These are phyloP conservation scores for Notothenia coriiceps DNA, from an alignment of 2,113 vertebrate genomes.

Conservation along the genomic window DNA sequence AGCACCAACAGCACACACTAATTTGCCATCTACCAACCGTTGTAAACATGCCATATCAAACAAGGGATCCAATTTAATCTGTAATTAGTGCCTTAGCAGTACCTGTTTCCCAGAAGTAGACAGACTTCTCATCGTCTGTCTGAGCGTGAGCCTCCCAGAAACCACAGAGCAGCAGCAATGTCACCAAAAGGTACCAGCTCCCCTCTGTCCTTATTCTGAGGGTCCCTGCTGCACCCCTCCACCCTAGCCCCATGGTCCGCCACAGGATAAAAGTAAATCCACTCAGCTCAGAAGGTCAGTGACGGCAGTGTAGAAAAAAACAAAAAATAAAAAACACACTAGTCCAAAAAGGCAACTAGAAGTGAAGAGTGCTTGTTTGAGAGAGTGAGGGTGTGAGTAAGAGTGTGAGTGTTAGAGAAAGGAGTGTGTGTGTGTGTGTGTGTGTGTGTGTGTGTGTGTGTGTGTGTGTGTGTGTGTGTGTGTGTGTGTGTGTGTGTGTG, in stretches of 20 bases:
- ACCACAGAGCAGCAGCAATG: conserved; percentile 84
- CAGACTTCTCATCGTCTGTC: conserved; percentile 87
- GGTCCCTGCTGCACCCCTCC: conserved; percentile 72
- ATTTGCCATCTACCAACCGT: conserved; percentile 12
- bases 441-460: too few relatives aligned
- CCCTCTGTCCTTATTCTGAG: conserved; percentile 63
- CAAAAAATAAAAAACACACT: conserved; percentile 7
- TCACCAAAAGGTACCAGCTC: conserved; percentile 77
- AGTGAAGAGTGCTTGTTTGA: conserved; percentile 61
- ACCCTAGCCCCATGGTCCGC: conserved; percentile 86
- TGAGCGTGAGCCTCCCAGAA: conserved; percentile 81
- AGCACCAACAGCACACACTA: not conserved
- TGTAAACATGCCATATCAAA: conserved; percentile 29
- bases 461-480: conserved; percentile 21
- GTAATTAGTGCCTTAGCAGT: conserved; percentile 69
- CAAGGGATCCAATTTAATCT: conserved; percentile 41
- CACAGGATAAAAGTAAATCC: conserved; percentile 81
- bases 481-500: conserved; percentile 38
- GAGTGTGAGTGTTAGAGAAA: conserved; percentile 30
- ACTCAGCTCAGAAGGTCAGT: conserved; percentile 58
- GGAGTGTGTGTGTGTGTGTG: conserved; percentile 19
- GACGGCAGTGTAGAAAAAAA: conserved; percentile 4
- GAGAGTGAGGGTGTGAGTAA: conserved; percentile 28
- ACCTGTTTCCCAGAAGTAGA: conserved; percentile 98
- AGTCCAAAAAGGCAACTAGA: conserved; percentile 51